phyloP scores from a whole-genome alignment of 2,888 invertebrate genomes.

The Cryptus armator region DNA sequence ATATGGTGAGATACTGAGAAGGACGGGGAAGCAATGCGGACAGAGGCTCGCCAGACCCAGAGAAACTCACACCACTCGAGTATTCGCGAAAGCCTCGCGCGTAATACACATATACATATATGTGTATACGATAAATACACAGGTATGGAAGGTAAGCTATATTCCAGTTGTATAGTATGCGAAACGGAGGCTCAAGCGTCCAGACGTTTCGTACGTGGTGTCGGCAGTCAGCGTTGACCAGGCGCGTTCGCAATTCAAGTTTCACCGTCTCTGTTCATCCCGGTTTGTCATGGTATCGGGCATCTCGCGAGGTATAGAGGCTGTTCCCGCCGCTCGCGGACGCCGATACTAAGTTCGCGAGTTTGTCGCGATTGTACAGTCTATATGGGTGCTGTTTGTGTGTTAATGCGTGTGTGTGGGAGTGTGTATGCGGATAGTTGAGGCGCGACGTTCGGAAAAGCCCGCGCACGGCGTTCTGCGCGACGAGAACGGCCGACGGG shows the following conservation, averaged over 20 bases:
- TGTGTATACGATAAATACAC: not conserved
- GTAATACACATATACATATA: not conserved
- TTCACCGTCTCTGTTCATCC: slow-evolving; percentile 22
- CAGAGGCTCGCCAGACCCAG: slow-evolving; percentile 54
- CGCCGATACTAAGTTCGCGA: slow-evolving; percentile 13
- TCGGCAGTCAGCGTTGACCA: slow-evolving; percentile 36
- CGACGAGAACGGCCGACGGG: slow-evolving; percentile 68
- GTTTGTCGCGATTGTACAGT: slow-evolving; percentile 17
- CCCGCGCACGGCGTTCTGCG: slow-evolving; percentile 57
- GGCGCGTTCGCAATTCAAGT: slow-evolving; percentile 44
- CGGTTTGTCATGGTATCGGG: not conserved
- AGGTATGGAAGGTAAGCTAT: not conserved
- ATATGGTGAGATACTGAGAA: slow-evolving; percentile 37
- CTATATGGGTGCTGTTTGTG: not conserved
- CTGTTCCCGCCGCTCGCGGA: not conserved
- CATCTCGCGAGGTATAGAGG: not conserved
- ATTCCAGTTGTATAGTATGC: slow-evolving; percentile 7
- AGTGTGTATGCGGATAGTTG: not conserved
- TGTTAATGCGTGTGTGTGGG: not conserved
- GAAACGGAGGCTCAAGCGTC: slow-evolving; percentile 27
- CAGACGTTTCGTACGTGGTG: slow-evolving; percentile 44
- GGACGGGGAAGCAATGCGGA: slow-evolving; percentile 60
- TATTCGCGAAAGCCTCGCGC: slow-evolving; percentile 48
- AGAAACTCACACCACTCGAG: slow-evolving; percentile 47
- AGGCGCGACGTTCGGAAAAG: slow-evolving; percentile 64